Evolutionary conservation across 2,888 invertebrate species (phyloP), one percentile per base, ranked within the genome.

Genomic region (Cheilosia soror): DNA sequence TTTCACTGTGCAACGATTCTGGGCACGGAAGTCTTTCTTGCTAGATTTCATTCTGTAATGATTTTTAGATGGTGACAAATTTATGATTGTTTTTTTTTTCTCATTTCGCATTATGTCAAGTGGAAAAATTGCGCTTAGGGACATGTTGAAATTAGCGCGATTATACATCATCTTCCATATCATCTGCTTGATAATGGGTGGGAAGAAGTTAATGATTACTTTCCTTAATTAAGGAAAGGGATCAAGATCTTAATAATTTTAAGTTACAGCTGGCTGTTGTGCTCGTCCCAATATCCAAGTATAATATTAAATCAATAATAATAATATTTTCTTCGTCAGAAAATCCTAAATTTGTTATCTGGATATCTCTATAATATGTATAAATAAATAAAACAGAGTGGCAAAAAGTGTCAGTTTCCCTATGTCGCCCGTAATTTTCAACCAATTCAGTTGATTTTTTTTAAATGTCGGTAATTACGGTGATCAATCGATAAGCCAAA

Each of bases 101-200:
- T 7, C 55, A 68, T 31, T 55, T 68, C 20, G 53, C 29, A 53
- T 66, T 66, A 57, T 58, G 33, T 47, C 55, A 69, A 51, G 47
- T 69, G 58, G 58, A 58, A 69, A 69, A 47, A 69, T 57, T 69
- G 88, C 87, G 89, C 89, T 88, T 87, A 90, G 91, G 91, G 91
- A 91, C 90, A 91, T 91, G 90, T 91, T 91, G 90, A 90, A 91
- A 91, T 91, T 91, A 91, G 91, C 91, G 90, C 90, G 90, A 91
- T 91, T 91, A 91, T 90, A 53, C 20, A 47, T 47, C 47, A 20
- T 20, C 47, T 53, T 53, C 13, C 42, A 27, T 42, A 9, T 42
- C n/a, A 40, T 40, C 9, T 53, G 33, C 13, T 47, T 69, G 65
- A 71, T 58, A 69, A 69, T 60, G 57, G 69, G n/a, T 72, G 72